Conservation (phyloP, 2,113 vertebrate genomes). For the Aramus guarauna region DNA sequence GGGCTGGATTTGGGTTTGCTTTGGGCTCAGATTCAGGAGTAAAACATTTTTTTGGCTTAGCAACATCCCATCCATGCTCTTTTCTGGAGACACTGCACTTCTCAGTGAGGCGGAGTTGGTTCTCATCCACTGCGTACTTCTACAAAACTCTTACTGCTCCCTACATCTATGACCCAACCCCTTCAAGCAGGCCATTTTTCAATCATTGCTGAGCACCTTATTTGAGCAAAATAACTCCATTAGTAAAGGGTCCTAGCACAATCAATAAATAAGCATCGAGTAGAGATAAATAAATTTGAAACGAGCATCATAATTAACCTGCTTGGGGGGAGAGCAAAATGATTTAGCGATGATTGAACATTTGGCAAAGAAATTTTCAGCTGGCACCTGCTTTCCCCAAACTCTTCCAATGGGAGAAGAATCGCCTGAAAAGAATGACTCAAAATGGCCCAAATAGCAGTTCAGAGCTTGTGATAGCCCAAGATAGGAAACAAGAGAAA, state of each 20-base stretch:
- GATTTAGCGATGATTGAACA: conserved; percentile 36
- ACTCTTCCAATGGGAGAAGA: conserved; percentile 48
- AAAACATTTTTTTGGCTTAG: not conserved
- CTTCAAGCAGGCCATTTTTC: conserved; percentile 30
- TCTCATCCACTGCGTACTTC: not conserved
- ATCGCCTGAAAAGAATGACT: conserved; percentile 54
- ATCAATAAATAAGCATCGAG: conserved; percentile 72
- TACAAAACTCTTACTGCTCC: conserved; percentile 37
- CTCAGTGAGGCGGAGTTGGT: not conserved
- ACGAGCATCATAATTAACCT: conserved; percentile 54
- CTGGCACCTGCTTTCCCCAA: conserved; percentile 25
- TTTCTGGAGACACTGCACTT: not conserved
- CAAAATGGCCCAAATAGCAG: not conserved
- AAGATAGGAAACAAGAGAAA: conserved; percentile 55
- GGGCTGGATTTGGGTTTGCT: not conserved
- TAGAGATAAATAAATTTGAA: conserved; percentile 68
- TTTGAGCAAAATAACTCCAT: conserved; percentile 77
- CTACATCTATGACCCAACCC: not conserved
- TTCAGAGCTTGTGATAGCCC: not conserved
- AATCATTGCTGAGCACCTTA: conserved; percentile 33
- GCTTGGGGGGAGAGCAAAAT: conserved; percentile 17
- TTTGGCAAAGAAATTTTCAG: conserved; percentile 56
- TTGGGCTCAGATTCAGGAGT: not conserved
- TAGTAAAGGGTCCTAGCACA: conserved; percentile 64
- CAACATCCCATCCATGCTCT: not conserved